A percentile compares a stretch with the other conserved stretches of the same genome.
Conservation (phyloP, 2,797 vertebrate species). For the Diglossa cyanea region DNA sequence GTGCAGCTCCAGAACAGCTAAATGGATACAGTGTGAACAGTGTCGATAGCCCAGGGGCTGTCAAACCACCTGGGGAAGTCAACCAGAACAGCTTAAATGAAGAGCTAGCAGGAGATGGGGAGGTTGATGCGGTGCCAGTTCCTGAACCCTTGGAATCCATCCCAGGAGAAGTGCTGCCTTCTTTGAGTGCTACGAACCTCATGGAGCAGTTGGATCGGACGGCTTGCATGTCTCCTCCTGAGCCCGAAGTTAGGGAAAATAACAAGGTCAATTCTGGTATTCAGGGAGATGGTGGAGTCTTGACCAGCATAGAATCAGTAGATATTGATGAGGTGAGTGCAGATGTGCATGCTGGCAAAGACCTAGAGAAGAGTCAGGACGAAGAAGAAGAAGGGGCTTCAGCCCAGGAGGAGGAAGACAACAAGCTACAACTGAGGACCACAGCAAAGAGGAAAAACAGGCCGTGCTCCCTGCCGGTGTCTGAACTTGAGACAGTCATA, state of each 20-base stretch:
- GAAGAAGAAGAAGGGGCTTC: slow-evolving; percentile 67
- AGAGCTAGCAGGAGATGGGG: slow-evolving; percentile 54
- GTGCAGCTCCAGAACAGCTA: slow-evolving; percentile 77
- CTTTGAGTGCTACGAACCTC: slow-evolving; percentile 59
- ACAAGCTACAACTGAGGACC: slow-evolving; percentile 71
- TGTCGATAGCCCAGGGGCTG: slow-evolving; percentile 38
- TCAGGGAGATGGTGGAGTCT: slow-evolving; percentile 38
- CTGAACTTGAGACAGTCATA: slow-evolving; percentile 93
- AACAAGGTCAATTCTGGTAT: slow-evolving; percentile 37
- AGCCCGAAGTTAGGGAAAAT: slow-evolving; percentile 67
- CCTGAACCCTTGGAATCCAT: slow-evolving; percentile 67
- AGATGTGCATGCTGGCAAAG: slow-evolving; percentile 30
- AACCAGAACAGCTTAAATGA: slow-evolving; percentile 66
- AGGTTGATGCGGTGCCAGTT: slow-evolving; percentile 39
- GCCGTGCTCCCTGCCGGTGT: slow-evolving; percentile 92
- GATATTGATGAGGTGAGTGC: slow-evolving; percentile 51
- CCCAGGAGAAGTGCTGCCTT: slow-evolving; percentile 60
- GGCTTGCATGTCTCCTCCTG: slow-evolving; percentile 35
- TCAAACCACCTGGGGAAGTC: slow-evolving; percentile 49
- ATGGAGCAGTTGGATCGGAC: slow-evolving; percentile 47
- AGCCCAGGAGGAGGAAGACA: slow-evolving; percentile 55
- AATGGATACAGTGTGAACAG: slow-evolving; percentile 59
- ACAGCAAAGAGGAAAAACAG: slow-evolving; percentile 82
- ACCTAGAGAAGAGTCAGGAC: slow-evolving; percentile 65
- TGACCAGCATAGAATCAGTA: slow-evolving; percentile 8